Percentiles rank a stretch among this genome's conserved stretches.
Conservation (phyloP, 2,888 invertebrate genomes). For the Priocnemis perturbator region DNA sequence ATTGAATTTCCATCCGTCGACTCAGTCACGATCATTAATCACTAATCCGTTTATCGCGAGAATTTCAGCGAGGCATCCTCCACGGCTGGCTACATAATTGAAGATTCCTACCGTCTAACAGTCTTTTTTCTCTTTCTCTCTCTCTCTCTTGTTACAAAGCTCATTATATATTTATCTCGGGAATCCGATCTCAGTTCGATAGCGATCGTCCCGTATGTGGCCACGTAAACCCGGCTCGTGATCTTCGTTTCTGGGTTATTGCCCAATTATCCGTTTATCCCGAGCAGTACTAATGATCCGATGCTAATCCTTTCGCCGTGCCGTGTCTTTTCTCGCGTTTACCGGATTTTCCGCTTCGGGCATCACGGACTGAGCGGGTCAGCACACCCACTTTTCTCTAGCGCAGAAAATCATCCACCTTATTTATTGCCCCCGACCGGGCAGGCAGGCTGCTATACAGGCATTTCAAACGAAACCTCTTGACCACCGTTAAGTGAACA, state of each 20-base stretch:
- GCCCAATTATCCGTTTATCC: conserved; percentile 54
- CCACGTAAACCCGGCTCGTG: conserved; percentile 40
- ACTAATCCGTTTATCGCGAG: conserved; percentile 23
- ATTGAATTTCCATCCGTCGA: conserved; percentile 26
- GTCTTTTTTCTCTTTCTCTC: neutral
- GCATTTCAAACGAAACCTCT: too few species aligned
- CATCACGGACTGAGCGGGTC: neutral
- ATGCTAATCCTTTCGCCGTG: conserved; percentile 48
- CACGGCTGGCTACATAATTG: conserved; percentile 9
- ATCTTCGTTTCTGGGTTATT: conserved; percentile 51
- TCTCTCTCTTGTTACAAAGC: neutral
- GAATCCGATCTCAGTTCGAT: too few species aligned
- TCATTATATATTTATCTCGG: conserved; percentile 4
- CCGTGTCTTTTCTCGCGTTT: conserved; percentile 3
- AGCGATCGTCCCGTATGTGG: conserved; percentile 39
- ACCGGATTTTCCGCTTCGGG: conserved; percentile 13
- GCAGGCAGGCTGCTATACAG: too few species aligned
- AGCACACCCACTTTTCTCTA: conserved; percentile 5
- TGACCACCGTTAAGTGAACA: too few species aligned
- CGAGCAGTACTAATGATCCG: conserved; percentile 44
- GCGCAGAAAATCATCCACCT: neutral
- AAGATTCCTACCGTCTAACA: conserved; percentile 3
- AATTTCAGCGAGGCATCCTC: neutral
- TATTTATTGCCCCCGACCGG: too few species aligned
- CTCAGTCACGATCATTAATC: conserved; percentile 11